These are phyloP conservation scores for Agrotis ipsilon DNA, from an alignment of 2,888 invertebrate species.

Conservation along the genomic window DNA sequence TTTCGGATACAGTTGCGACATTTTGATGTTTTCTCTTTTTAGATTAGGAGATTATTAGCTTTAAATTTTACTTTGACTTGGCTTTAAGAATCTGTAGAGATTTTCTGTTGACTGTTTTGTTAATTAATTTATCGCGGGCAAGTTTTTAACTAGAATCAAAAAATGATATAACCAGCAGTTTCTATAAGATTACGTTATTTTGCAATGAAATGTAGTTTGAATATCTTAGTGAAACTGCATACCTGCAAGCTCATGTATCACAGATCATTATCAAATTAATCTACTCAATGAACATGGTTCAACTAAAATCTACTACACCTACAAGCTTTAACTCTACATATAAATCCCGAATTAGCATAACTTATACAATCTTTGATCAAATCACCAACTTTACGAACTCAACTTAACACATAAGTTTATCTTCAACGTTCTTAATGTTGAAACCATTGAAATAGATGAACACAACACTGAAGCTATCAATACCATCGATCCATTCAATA, in stretches of 20 bases:
- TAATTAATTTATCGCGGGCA: not conserved
- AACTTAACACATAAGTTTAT: constrained; percentile 39
- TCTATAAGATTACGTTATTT: not conserved
- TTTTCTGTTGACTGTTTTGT: not conserved
- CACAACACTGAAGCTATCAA: constrained; percentile 35
- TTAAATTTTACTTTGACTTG: constrained; percentile 10
- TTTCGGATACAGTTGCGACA: constrained; percentile 59
- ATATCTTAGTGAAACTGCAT: not conserved
- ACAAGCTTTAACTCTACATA: not conserved
- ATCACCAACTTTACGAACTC: constrained; percentile 24
- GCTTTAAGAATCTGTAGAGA: not conserved
- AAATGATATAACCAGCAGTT: not conserved
- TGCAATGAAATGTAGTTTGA: not conserved
- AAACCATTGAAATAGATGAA: constrained; percentile 47
- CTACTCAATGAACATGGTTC: not conserved
- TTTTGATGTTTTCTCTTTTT: constrained; percentile 45
- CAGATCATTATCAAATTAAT: constrained; percentile 2
- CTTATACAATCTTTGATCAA: constrained; percentile 16
- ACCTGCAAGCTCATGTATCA: not conserved
- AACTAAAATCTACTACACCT: constrained; percentile 4
- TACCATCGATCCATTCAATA: constrained; percentile 59
- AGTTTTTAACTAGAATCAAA: not conserved
- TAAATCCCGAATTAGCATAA: constrained; percentile 28
- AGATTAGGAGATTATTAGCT: constrained; percentile 25
- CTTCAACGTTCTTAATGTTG: constrained; percentile 23